Conservation (phyloP, 2,888 invertebrate genomes). For the Netelia melanura region DNA sequence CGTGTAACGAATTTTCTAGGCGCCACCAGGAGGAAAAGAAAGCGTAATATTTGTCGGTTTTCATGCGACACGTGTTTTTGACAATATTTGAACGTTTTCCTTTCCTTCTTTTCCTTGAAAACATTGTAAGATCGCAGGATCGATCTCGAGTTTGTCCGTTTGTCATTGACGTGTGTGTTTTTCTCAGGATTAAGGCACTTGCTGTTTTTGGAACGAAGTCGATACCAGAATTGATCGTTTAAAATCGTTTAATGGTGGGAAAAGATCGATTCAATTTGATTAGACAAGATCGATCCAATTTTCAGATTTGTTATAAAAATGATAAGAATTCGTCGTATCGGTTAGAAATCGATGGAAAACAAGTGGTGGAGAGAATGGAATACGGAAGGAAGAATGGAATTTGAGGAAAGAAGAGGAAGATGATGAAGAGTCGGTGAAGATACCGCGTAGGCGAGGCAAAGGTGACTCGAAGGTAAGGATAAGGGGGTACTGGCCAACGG, state of each 20-base stretch:
- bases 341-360: neutral
- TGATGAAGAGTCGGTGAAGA: constrained; percentile 66
- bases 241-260: no score
- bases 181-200: neutral
- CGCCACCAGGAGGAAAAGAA: constrained; percentile 35
- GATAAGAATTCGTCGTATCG: neutral
- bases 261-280: no score
- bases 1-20: constrained; percentile 68
- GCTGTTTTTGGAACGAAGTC: neutral
- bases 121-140: neutral
- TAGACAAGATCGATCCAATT: neutral
- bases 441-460: constrained; percentile 65
- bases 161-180: no score
- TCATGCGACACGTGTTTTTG: constrained; percentile 40
- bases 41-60: constrained; percentile 56
- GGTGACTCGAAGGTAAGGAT: constrained; percentile 56
- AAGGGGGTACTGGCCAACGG: constrained; percentile 74
- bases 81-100: neutral
- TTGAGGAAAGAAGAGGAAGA: constrained; percentile 45
- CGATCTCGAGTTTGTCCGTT: constrained; percentile 15
- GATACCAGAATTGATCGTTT: no score
- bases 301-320: neutral
- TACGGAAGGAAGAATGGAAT: constrained; percentile 65
- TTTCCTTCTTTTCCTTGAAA: neutral
- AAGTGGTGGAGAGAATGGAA: constrained; percentile 54